Evolutionary conservation across 1,140 invertebrate species (phyloP), one percentile per base, ranked within the genome.

Genomic region (Augochlora pura): DNA sequence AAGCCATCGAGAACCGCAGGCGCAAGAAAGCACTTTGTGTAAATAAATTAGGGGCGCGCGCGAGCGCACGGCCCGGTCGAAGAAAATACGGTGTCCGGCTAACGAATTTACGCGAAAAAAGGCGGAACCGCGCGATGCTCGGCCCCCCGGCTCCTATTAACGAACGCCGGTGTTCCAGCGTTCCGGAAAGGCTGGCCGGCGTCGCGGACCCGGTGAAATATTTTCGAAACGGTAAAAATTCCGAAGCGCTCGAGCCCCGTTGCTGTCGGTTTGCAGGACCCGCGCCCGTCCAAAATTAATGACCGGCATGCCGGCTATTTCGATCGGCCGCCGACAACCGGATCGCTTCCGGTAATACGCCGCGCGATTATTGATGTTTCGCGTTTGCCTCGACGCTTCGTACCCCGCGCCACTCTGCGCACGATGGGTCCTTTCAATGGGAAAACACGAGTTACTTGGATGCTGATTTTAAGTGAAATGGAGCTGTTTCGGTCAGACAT

Each of bases 271-370:
- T 38, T 18, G 25, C 18, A 39, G 23, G 9, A 4, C n/a, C n/a
- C n/a, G n/a, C n/a, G 23, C 16, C 3, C 10, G 42, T 8, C 38
- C 39, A 62, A 16, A 83, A 83, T 82, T 82, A 79, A 82, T 84
- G 78, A 70, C 38, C 57, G 6, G 25, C 38, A 46, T n/a, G 32
- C 5, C 6, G 72, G 72, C 63, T 82, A 52, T 59, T 49, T 46
- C 27, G 14, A 72, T 81, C 52, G 21, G n/a, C 21, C 21, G n/a
- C 0, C 8, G 68, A 57, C 52, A 68, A 66, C 59, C 27, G 27
- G 54, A 68, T 68, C 12, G 38, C 18, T 42, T 57, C 16, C 27
- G 65, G 60, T 68, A 62, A 38, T 62, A 16, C 62, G 10, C 14
- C 12, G 0, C 4, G 54, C 6, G 49, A 46, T 46, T 46, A 46